Conservation (phyloP, 2,113 vertebrate species). For the Chroicocephalus ridibundus region DNA sequence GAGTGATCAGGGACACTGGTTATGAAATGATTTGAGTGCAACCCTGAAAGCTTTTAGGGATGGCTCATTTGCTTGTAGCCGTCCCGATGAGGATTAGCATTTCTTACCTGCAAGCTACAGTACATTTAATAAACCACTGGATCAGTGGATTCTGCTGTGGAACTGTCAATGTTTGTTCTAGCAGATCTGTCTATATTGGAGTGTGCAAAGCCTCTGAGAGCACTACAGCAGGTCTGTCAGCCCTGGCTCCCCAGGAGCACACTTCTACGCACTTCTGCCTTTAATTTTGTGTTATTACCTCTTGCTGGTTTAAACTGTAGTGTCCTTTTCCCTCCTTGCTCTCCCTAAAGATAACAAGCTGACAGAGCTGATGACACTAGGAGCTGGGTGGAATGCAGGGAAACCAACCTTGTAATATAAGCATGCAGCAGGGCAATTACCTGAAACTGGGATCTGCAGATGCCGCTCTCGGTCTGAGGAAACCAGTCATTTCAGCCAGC, state of each 20-base stretch:
- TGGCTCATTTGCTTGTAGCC: conserved; percentile 60
- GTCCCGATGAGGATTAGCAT: conserved; percentile 39
- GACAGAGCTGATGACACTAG: conserved; percentile 1
- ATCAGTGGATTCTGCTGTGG: conserved; percentile 53
- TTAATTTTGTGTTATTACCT: conserved; percentile 43
- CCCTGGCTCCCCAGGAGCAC: background rate
- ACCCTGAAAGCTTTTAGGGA: conserved; percentile 35
- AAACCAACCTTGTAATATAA: conserved; percentile 31
- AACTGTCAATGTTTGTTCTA: conserved; percentile 56
- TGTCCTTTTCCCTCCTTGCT: conserved; percentile 31
- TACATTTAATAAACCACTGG: conserved; percentile 45
- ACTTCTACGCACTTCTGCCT: conserved; percentile 8
- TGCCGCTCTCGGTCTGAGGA: background rate
- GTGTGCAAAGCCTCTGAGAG: conserved; percentile 31
- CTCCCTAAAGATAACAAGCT: conserved; percentile 37
- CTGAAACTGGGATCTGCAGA: background rate
- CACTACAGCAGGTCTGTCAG: conserved; percentile 1
- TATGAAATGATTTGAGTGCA: background rate
- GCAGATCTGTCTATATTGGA: conserved; percentile 22
- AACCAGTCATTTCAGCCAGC: conserved; percentile 36
- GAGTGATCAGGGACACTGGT: background rate
- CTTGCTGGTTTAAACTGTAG: conserved; percentile 43
- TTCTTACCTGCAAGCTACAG: conserved; percentile 48
- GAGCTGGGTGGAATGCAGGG: conserved; percentile 17
- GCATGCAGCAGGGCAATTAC: conserved; percentile 32